Base-by-base conservation (phyloP, 2,888 invertebrate species). In the Parasteatoda lunata region DNA sequence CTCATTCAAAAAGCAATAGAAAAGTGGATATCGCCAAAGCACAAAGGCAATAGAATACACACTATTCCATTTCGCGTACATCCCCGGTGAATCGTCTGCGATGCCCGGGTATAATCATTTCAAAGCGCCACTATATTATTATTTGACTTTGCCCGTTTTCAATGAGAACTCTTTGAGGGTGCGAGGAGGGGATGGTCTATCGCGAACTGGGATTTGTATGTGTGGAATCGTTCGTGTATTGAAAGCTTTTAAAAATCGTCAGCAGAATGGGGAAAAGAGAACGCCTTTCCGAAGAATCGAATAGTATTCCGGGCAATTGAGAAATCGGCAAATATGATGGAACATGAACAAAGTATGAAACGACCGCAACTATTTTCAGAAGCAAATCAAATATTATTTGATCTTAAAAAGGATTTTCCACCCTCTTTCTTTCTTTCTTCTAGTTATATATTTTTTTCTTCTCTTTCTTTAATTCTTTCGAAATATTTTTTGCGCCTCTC, bases 61-160 rank as follows among this genome's bases (percentile, higher is more conserved):
- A 51, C 70, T 30, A 47, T 30, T 71, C 69, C 70, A 13, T 9
- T 13, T 13, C 47, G 70, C 47, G 49, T 48, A 11, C 70, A 59
- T 64, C 70, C 51, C 69, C 51, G 30, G 70, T 45, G 66, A 78
- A 47, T 13, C 8, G 71, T 75, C 81, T 69, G 30, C 9, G 47
- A 76, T 30, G 64, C 47, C 59, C 45, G 64, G 76, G 85, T 80
- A 86, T 81, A 86, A 86, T 86, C 85, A 80, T 86, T 77, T 77
- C 45, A 86, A 86, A 86, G 71, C 71, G 83, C 45, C 79, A 49
- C 79, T 79, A 76, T 81, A 77, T 86, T 86, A 86, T 86, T 86
- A 86, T 86, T 86, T 86, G 85, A 86, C 85, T 86, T 86, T 30
- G 30, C 30, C 75, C 48, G 85, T 71, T 86, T 85, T 86, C 80